Base-by-base conservation (phyloP, 2,113 vertebrate genomes). In the Scomber japonicus region DNA sequence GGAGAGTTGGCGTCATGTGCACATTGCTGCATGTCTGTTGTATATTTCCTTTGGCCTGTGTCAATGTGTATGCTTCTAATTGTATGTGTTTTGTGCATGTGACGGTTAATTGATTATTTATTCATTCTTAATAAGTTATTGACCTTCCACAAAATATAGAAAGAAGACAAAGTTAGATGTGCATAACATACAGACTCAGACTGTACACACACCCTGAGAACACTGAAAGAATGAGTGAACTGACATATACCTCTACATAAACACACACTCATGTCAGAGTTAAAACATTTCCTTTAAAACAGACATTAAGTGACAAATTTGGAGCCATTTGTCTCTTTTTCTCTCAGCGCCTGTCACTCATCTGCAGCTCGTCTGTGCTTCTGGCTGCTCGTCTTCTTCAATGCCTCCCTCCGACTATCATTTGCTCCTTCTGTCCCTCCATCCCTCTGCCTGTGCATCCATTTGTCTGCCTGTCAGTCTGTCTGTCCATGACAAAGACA, bases 401-500 rank as follows among this genome's bases (percentile, higher is more conserved):
- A 71, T 71, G 59, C 67, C 45, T 69, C n/a, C 31, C 70, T 72
- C 62, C 78, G 67, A 51, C 82, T 48, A 68, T 84, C 72, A 69
- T 51, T 57, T 11, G 24, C 49, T 78, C 76, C 64, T 59, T 56
- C 77, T 80, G 78, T 80, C 71, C 78, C 63, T 74, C 75, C 69
- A 45, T 88, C 63, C 53, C 4, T 67, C 76, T 81, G 66, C 87
- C 76, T n/a, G 4, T 15, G 6, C 46, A 51, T 83, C 71, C 57
- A 68, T 91, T 84, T 78, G 82, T 90, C 81, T 69, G 89, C 83
- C 78, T 81, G 82, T 87, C 82, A 83, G 87, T 85, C 72, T 88
- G 90, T 94, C 93, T 92, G 91, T 94, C 94, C 91, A 64, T 53
- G 51, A 92, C 92, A 88, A 91, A 92, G 82, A 93, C 85, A 92